Conservation (phyloP, 2,113 vertebrate species). For the Egretta garzetta region DNA sequence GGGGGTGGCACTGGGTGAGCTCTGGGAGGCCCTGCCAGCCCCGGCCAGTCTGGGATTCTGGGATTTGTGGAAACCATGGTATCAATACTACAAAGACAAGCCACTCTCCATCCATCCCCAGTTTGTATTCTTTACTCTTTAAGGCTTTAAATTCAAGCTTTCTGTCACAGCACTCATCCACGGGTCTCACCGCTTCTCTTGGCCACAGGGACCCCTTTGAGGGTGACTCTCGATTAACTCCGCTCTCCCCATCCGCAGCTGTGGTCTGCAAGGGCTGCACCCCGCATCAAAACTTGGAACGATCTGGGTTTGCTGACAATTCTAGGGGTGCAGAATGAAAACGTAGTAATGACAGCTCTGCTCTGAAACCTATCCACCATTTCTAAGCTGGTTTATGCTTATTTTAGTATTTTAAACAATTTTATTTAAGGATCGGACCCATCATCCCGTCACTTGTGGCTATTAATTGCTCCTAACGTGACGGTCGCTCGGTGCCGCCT, state of each 20-base stretch:
- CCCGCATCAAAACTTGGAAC: neutral
- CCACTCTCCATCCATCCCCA: neutral
- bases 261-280: neutral
- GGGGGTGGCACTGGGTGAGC: no score
- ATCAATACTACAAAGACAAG: no score
- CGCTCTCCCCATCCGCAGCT: neutral
- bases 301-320: neutral
- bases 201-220: neutral
- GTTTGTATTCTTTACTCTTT: no score
- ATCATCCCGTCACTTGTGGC: neutral
- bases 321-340: neutral
- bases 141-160: neutral
- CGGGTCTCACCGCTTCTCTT: neutral
- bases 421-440: neutral
- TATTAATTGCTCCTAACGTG: neutral
- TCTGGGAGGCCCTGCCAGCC: no score
- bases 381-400: neutral
- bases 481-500: fast-evolving
- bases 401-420: neutral
- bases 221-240: no score
- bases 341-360: fast-evolving
- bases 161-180: no score
- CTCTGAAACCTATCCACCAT: fast-evolving
- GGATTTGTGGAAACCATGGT: neutral
- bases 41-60: no score